phyloP scores from a whole-genome alignment of 2,797 vertebrate species.

The Macrochelys suwanniensis region DNA sequence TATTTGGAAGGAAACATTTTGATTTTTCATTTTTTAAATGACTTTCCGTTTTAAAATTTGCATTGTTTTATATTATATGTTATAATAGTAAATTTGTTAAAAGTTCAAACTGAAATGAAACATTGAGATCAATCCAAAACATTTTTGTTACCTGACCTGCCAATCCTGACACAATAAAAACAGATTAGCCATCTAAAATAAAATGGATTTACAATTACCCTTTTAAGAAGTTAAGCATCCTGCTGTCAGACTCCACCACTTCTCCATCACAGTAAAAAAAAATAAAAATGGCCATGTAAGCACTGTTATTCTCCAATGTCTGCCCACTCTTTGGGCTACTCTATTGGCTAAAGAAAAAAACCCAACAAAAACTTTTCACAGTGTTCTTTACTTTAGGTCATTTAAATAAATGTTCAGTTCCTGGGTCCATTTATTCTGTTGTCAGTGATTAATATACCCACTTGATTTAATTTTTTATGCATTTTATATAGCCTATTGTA shows the following conservation, averaged over 20 bases:
- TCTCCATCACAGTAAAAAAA: conserved; percentile 68
- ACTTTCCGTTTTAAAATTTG: conserved; percentile 7
- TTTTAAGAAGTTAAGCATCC: conserved; percentile 64
- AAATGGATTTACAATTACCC: conserved; percentile 77
- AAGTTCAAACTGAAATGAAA: neutral
- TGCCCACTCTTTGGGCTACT: conserved; percentile 33
- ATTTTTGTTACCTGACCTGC: conserved; percentile 34
- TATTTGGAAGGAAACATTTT: conserved; percentile 24
- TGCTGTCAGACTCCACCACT: neutral
- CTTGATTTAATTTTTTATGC: conserved; percentile 79
- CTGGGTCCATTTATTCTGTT: conserved; percentile 79
- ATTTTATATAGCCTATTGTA: conserved; percentile 75
- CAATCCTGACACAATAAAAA: conserved; percentile 69
- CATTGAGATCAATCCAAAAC: neutral
- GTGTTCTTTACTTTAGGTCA: conserved; percentile 71
- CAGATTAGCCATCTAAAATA: conserved; percentile 65
- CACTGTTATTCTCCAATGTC: conserved; percentile 15
- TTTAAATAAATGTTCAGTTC: conserved; percentile 81
- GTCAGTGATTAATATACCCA: conserved; percentile 82
- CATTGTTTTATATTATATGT: neutral
- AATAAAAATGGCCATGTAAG: conserved; percentile 47
- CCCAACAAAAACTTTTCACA: conserved; percentile 44
- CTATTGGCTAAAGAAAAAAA: conserved; percentile 40
- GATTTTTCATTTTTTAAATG: conserved; percentile 24
- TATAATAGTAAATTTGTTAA: conserved; percentile 44